These are phyloP conservation scores for Drosophila saltans DNA, from an alignment of 1,140 invertebrate species.

Conservation along the genomic window DNA sequence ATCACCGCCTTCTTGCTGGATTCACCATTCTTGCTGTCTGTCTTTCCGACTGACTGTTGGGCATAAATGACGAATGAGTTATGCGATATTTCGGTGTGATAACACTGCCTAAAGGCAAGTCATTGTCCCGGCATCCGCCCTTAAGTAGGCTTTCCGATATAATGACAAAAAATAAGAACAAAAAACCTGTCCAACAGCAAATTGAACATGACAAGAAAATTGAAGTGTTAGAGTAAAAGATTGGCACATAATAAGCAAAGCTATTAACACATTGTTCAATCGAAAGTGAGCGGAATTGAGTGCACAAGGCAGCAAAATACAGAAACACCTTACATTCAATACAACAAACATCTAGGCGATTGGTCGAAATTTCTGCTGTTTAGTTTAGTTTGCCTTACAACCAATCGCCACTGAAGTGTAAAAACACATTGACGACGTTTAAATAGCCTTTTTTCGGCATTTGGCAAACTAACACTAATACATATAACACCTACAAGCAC, in stretches of 20 bases:
- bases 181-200: constrained; percentile 56
- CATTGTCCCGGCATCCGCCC: neutral
- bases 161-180: constrained; percentile 22
- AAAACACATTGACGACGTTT: constrained; percentile 76
- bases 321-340: neutral
- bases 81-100: constrained; percentile 57
- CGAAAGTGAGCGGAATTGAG: constrained; percentile 39
- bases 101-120: constrained; percentile 16
- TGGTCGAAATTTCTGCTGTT: constrained; percentile 7
- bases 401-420: constrained; percentile 56
- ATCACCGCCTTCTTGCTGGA: constrained; percentile 53
- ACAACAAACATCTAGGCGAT: neutral
- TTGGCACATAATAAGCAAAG: constrained; percentile 71
- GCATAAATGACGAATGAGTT: constrained; percentile 73
- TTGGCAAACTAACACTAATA: constrained; percentile 61
- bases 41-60: neutral
- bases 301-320: constrained; percentile 4
- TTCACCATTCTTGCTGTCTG: neutral
- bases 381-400: constrained; percentile 28
- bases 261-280: constrained; percentile 66
- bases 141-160: constrained; percentile 35
- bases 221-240: constrained; percentile 36
- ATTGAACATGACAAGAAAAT: constrained; percentile 59
- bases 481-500: constrained; percentile 42
- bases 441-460: constrained; percentile 65